A percentile compares a stretch with the other conserved stretches of the same genome.
These are phyloP conservation scores for Tenthredo notha DNA, from an alignment of 2,888 invertebrate species.

Conservation along the genomic window DNA sequence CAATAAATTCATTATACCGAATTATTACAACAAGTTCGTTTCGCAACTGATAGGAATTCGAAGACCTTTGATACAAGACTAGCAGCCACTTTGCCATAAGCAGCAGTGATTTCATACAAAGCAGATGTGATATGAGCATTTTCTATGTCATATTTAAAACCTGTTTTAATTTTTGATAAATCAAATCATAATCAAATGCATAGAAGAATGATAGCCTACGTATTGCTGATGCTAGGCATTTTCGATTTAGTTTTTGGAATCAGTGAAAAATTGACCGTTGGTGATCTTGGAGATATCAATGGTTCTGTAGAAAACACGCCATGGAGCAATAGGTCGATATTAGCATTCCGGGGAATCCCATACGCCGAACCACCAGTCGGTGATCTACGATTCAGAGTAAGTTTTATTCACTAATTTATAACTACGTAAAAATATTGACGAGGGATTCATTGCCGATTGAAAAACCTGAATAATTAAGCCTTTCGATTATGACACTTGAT, in stretches of 20 bases:
- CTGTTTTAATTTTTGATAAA: too few species aligned
- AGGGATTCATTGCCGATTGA: background rate
- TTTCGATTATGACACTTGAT: background rate
- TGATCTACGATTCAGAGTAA: conserved; percentile 38
- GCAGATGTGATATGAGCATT: background rate
- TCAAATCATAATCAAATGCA: background rate
- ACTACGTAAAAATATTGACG: background rate
- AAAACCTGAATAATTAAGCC: background rate
- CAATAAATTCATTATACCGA: background rate
- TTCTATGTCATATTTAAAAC: too few species aligned
- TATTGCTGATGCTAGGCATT: background rate
- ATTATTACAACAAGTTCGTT: background rate
- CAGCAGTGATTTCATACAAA: background rate
- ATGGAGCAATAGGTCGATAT: background rate
- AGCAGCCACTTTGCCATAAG: background rate
- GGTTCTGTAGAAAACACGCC: background rate
- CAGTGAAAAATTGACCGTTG: background rate
- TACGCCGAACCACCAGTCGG: conserved; percentile 35
- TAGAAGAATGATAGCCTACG: background rate
- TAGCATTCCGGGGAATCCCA: conserved; percentile 12
- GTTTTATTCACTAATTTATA: background rate
- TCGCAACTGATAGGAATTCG: too few species aligned
- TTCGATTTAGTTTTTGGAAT: conserved; percentile 22
- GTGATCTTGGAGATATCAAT: background rate
- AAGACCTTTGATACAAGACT: too few species aligned